A percentile compares a stretch with the other conserved stretches of the same genome.
phyloP scores from a whole-genome alignment of 2,113 vertebrate genomes.

The Pseudopodoces humilis region DNA sequence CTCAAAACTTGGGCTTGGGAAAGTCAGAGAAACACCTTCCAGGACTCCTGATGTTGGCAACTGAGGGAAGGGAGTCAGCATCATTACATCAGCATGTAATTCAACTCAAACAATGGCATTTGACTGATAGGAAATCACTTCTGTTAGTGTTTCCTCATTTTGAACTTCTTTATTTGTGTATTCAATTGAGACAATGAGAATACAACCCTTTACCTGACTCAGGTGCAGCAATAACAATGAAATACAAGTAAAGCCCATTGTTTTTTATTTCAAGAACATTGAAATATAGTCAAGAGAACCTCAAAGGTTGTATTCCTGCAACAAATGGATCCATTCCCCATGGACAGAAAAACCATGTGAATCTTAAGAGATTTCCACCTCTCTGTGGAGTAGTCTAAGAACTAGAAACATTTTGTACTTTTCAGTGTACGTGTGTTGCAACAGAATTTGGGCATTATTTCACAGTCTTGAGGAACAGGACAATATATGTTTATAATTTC shows the following conservation, averaged over 20 bases:
- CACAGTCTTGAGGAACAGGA: background rate
- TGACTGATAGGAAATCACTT: background rate
- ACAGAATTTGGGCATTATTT: background rate
- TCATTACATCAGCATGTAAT: background rate
- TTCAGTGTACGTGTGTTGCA: background rate
- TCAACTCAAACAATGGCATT: background rate
- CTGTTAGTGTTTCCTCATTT: background rate
- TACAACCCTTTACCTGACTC: background rate
- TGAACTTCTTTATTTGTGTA: background rate
- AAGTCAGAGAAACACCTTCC: background rate
- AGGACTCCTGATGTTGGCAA: background rate
- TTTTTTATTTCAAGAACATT: background rate
- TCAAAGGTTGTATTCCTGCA: background rate
- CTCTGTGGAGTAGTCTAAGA: background rate
- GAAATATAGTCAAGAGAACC: background rate
- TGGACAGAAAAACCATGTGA: background rate
- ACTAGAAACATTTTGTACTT: background rate
- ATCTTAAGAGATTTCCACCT: background rate
- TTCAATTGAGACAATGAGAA: background rate
- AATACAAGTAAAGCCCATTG: accelerated
- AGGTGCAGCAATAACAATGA: background rate
- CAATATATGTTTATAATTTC: background rate
- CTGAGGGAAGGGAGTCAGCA: background rate
- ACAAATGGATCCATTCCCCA: background rate
- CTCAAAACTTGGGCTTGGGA: background rate